Base-by-base conservation (phyloP, 2,888 invertebrate genomes). In the Agrochola macilenta region DNA sequence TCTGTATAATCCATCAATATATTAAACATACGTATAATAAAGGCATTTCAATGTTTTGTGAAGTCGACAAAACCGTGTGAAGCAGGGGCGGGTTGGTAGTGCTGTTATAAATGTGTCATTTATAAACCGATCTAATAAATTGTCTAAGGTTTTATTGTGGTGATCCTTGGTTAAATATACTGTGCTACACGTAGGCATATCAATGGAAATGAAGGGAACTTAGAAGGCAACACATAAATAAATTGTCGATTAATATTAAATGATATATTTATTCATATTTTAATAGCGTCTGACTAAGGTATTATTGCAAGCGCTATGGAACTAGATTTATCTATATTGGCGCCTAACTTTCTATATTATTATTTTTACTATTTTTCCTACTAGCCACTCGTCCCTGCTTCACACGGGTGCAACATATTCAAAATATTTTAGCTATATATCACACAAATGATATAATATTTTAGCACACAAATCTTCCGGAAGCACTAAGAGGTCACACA, bases 201-300 rank as follows among this genome's bases (percentile, higher is more conserved):
- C 82, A 70, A 60, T 76, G 69, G 46, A 82, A 80, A 82, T 69
- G 46, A 76, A 65, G 82, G 77, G 5, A 57, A 49, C 76, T 65
- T 63, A 39, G 65, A 76, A 80, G 60, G 83, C 65, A 66, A 81
- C 57, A 60, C 58, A 82, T 70, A 77, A 57, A 82, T 70, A 77
- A 57, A 66, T 65, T 46, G 39, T 23, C 23, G 26, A 69, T 76
- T 80, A 54, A 46, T 58, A 60, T 69, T 46, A 64, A 69, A 76
- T 75, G 0, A 58, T 52, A 14, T 60, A 60, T 69, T 58, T 43
- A 69, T 81, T 65, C 30, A 58, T 61, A 79, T 74, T 75, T 26
- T n/a, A 39, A 52, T 68, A 65, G 4, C 30, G 39, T 35, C 43
- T 30, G 46, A 20, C 26, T 71, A 39, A 26, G 35, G 23, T 63